Base-by-base conservation (phyloP, 2,888 invertebrate species). In the Andrena haemorrhoa region DNA sequence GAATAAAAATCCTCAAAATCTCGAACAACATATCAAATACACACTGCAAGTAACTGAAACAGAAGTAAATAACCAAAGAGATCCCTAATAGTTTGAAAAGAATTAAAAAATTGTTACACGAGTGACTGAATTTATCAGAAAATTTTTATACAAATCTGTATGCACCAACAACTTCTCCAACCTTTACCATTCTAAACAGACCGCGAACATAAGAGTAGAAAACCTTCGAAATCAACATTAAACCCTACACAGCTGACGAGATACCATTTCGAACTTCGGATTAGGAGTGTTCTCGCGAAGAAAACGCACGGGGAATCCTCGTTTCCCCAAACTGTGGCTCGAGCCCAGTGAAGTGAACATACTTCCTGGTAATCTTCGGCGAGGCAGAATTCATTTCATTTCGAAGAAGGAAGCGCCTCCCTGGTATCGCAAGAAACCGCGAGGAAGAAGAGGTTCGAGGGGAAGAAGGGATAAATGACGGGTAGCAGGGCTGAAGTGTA, bases 381-480 rank as follows among this genome's bases (percentile, higher is more conserved):
- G 53, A 6, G 31, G 23, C 51, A 4, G 10, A 29, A 16, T 64
- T 53, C 41, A 26, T 20, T 60, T 29, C 26, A 31, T 23, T 51
- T 47, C 26, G 20, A 47, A 16, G 65, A 65, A 20, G 31, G 23
- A 31, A 63, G 41, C 53, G 35, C 58, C 29, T 58, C 60, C 35
- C 33, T n/a, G 16, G 41, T 47, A 70, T 65, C 49, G 35, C 33
- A 16, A 72, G 76, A 65, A 33, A 33, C 31, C 61, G 51, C 31
- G 23, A 31, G 23, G 31, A 53, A 16, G 20, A 33, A 58, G 64
- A 16, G 23, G 41, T 41, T 41, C 47, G 33, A 7, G 4, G 47
- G 16, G 20, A 12, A 10, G 53, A 49, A 26, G 5, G 10, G 16
- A 61, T 31, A 56, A 75, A 51, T 16, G 63, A 4, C 68, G 23